Percentiles rank a stretch among this genome's conserved stretches.
phyloP scores from a whole-genome alignment of 2,888 invertebrate species.

The Epicampocera succincta region DNA sequence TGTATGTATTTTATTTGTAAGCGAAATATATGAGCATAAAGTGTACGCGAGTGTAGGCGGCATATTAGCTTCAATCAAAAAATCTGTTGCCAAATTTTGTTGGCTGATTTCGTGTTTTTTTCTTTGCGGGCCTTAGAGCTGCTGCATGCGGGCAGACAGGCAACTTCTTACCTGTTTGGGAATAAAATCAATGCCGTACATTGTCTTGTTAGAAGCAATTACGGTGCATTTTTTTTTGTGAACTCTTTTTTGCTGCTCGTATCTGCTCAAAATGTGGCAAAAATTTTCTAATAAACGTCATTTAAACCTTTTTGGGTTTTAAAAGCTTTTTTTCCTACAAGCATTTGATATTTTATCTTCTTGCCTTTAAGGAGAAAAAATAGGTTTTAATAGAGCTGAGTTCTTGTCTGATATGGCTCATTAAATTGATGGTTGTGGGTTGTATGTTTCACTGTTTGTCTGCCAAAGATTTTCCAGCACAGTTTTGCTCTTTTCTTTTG shows the following conservation, averaged over 20 bases:
- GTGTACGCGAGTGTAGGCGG: slow-evolving; percentile 68
- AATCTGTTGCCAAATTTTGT: slow-evolving; percentile 69
- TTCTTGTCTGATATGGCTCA: slow-evolving; percentile 69
- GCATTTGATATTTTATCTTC: slow-evolving; percentile 19
- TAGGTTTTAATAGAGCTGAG: slow-evolving; percentile 57
- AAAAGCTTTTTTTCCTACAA: slow-evolving; percentile 16
- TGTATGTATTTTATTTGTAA: slow-evolving; percentile 16
- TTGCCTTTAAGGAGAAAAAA: slow-evolving; percentile 30
- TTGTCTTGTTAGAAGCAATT: slow-evolving; percentile 68
- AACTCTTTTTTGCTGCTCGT: not conserved
- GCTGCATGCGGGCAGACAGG: slow-evolving; percentile 32
- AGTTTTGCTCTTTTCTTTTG: slow-evolving; percentile 22
- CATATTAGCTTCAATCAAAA: slow-evolving; percentile 72
- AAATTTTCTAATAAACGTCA: slow-evolving; percentile 67
- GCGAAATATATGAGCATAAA: slow-evolving; percentile 52
- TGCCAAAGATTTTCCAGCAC: slow-evolving; percentile 27
- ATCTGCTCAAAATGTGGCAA: slow-evolving; percentile 64
- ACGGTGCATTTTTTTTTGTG: slow-evolving; percentile 55
- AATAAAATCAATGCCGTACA: slow-evolving; percentile 68
- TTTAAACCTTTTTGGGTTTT: slow-evolving; percentile 65
- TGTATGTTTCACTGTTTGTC: slow-evolving; percentile 37
- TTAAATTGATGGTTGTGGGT: slow-evolving; percentile 65
- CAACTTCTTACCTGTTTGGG: slow-evolving; percentile 46
- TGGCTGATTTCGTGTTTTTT: slow-evolving; percentile 16
- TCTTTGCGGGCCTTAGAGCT: slow-evolving; percentile 7